Base-by-base conservation (phyloP, 2,888 invertebrate species). In the Laothoe populi region DNA sequence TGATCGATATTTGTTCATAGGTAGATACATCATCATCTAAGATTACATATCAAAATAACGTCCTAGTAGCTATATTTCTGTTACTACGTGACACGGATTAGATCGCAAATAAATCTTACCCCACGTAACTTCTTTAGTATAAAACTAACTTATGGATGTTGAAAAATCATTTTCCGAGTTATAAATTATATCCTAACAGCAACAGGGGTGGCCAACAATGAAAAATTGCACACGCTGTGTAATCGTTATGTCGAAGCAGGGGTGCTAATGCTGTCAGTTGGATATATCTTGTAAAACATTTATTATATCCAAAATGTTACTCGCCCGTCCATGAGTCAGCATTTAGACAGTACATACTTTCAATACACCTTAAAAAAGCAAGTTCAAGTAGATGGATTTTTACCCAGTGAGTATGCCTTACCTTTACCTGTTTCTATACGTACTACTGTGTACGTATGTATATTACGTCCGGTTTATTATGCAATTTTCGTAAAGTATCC, bases 81-180 rank as follows among this genome's bases (percentile, higher is more conserved):
- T 38, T 11, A 11, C 2, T 38, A 38, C 2, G 13, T 38, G 13
- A 35, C 16, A 53, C 19, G 11, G 19, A 31, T 2, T 35, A 19
- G 4, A 53, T 35, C 31, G 8, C 8, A 11, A 2, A 19, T 11
- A 53, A 53, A 21, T 31, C 19, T 16, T 49, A 8, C 53, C 1
- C 35, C 31, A 23, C 4, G 21, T 53, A 10, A 24, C 40, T 48
- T 60, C 40, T 40, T 35, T 85, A 85, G 86, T 82, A 89, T 88
- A 87, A 89, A 87, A 89, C 86, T 84, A 84, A 84, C 81, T 88
- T 84, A 84, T 81, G 82, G 84, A 85, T 87, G 89, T 86, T 89
- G 88, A 90, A 88, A 91, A 90, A 90, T 90, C 87, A 88, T 88
- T 86, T 84, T 77, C 77, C 78, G 84, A 82, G 81, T 90, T 89